Conservation (phyloP, 2,888 invertebrate species). For the Tiphia femorata region DNA sequence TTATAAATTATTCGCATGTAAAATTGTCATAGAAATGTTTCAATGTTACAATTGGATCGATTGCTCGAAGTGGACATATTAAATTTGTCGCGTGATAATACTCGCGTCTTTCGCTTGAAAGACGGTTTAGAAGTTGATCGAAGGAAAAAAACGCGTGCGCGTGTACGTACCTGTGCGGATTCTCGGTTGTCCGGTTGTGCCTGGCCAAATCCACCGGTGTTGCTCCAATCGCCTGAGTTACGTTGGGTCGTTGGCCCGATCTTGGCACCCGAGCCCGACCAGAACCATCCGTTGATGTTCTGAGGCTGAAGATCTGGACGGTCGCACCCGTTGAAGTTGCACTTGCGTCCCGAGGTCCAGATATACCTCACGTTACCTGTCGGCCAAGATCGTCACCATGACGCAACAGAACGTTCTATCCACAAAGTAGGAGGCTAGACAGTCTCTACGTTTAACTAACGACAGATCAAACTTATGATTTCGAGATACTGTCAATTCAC, state of each 20-base stretch:
- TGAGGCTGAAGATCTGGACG: constrained; percentile 87
- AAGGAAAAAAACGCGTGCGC: not conserved
- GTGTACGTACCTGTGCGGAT: constrained; percentile 87
- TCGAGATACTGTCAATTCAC: too few relatives aligned
- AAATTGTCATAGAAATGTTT: too few relatives aligned
- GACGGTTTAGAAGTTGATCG: not conserved
- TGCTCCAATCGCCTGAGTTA: constrained; percentile 92
- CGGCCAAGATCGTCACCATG: too few relatives aligned
- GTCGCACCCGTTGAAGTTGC: constrained; percentile 93
- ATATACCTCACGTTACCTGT: constrained; percentile 76
- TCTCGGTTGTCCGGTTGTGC: constrained; percentile 92
- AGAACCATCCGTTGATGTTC: constrained; percentile 91
- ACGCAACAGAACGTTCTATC: too few relatives aligned
- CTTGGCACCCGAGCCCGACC: constrained; percentile 93
- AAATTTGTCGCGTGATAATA: too few relatives aligned
- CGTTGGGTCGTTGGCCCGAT: constrained; percentile 90
- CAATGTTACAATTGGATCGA: too few relatives aligned
- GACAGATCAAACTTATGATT: too few relatives aligned
- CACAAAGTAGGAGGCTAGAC: too few relatives aligned
- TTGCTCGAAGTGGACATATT: too few relatives aligned
- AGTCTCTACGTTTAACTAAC: too few relatives aligned
- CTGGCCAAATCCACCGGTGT: constrained; percentile 89
- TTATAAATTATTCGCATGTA: too few relatives aligned
- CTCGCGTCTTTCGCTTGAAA: too few relatives aligned
- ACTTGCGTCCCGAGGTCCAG: constrained; percentile 93